Conservation (phyloP, 2,797 vertebrate genomes). For the Anomalospiza imberbis region DNA sequence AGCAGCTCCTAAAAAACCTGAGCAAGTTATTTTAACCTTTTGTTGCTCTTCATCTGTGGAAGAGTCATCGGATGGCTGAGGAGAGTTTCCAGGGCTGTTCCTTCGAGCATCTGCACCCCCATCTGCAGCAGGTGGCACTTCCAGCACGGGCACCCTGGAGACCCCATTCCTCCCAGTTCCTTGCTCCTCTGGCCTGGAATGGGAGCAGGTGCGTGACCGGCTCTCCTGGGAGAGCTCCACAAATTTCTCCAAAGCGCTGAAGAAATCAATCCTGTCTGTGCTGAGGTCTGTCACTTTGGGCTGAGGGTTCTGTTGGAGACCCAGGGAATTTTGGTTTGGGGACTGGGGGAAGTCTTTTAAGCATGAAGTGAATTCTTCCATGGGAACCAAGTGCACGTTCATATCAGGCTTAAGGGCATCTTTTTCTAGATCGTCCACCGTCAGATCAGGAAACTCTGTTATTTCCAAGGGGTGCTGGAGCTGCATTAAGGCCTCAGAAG, state of each 20-base stretch:
- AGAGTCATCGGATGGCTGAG: conserved; percentile 74
- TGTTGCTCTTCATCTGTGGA: conserved; percentile 78
- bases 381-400: conserved; percentile 74
- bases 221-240: conserved; percentile 87
- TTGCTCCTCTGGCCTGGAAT: conserved; percentile 76
- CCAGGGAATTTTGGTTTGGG: conserved; percentile 69
- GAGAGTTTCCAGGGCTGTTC: conserved; percentile 70
- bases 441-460: conserved; percentile 64
- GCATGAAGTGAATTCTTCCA: conserved; percentile 73
- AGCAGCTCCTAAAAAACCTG: background rate
- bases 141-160: conserved; percentile 57
- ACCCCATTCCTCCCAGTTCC: conserved; percentile 65
- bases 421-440: conserved; percentile 80
- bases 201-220: conserved; percentile 64
- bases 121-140: conserved; percentile 61
- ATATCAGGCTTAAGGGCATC: conserved; percentile 85
- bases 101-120: conserved; percentile 56
- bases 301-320: conserved; percentile 59
- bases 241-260: conserved; percentile 92
- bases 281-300: conserved; percentile 76
- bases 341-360: conserved; percentile 71
- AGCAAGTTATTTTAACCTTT: conserved; percentile 70
- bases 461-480: conserved; percentile 63
- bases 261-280: conserved; percentile 90
- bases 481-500: conserved; percentile 72